Evolutionary conservation across 2,888 invertebrate genomes (phyloP), one percentile per base, ranked within the genome.

Genomic region (Drosophila flavopinicola): DNA sequence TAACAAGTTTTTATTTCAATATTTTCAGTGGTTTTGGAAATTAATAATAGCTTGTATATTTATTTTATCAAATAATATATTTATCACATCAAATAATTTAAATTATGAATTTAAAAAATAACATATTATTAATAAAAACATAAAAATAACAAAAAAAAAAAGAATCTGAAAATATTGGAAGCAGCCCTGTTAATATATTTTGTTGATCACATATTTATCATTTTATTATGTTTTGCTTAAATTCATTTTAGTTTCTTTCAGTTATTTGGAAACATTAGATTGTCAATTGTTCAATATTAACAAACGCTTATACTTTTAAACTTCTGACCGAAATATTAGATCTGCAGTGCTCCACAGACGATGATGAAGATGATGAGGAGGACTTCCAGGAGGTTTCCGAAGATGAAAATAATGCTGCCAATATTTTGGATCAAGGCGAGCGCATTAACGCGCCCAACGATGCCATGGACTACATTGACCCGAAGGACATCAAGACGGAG

Each of bases 261-360:
- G 65, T 68, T 58, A 0, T 27, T 44, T 47, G 6, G 13, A 27
- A 11, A 20, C 25, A 32, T 17, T 11, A 6, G n/a, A 27, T 33
- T 7, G 4, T 11, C 9, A 63, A n/a, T 9, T 6, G 3, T 7
- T 25, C 1, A 29, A 7, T 35, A 44, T 17, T 63, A 15, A 54
- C 33, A 6, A 38, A 24, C 0, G 10, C 0, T 15, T 13, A 3
- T 13, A 25, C 15, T 23, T 33, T 20, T 6, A n/a, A 11, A 15
- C 24, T 47, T 58, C 5, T n/a, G 1, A 42, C 20, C 20, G 6
- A 23, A 39, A 38, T 51, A 24, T 23, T 49, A 94, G 94, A 94
- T 91, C 90, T 95, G 41, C 94, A 95, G 90, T 95, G 94, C 88
- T 94, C 94, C 10, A 94, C 94, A 52, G 95, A 95, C 85, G 95